A percentile compares a stretch with the other conserved stretches of the same genome.
Conservation (phyloP, 2,888 invertebrate genomes). For the Eurytoma californica region DNA sequence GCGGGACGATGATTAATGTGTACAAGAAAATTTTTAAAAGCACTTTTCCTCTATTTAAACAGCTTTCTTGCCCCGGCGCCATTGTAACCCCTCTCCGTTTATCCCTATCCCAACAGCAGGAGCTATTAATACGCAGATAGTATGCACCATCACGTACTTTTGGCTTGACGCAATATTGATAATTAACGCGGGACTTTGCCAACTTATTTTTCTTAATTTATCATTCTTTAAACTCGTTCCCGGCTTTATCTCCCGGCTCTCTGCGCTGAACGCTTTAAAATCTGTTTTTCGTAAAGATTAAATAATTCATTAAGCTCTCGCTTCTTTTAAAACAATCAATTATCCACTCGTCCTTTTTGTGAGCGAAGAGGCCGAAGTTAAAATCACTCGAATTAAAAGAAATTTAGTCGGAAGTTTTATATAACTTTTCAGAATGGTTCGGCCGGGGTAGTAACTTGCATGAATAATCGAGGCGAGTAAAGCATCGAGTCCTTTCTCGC, state of each 20-base stretch:
- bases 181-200: slow-evolving; percentile 50
- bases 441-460: too few species aligned
- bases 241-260: neutral
- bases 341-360: too few species aligned
- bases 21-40: slow-evolving; percentile 43
- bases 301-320: neutral
- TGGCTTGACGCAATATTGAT: slow-evolving; percentile 55
- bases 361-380: too few species aligned
- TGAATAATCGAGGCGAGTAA: too few species aligned
- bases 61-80: slow-evolving; percentile 22
- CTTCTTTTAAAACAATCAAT: neutral
- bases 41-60: slow-evolving; percentile 51
- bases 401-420: too few species aligned
- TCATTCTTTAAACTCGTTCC: slow-evolving; percentile 16
- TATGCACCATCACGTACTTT: slow-evolving; percentile 56
- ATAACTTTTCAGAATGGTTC: too few species aligned
- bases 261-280: neutral
- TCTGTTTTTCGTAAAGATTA: neutral
- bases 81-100: slow-evolving; percentile 38
- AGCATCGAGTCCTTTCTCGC: neutral
- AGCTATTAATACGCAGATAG: slow-evolving; percentile 57
- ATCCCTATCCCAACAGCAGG: slow-evolving; percentile 48
- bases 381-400: too few species aligned
- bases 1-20: slow-evolving; percentile 36
- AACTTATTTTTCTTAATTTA: slow-evolving; percentile 32